Conservation (phyloP, 2,888 invertebrate species). For the Eristalis pertinax region DNA sequence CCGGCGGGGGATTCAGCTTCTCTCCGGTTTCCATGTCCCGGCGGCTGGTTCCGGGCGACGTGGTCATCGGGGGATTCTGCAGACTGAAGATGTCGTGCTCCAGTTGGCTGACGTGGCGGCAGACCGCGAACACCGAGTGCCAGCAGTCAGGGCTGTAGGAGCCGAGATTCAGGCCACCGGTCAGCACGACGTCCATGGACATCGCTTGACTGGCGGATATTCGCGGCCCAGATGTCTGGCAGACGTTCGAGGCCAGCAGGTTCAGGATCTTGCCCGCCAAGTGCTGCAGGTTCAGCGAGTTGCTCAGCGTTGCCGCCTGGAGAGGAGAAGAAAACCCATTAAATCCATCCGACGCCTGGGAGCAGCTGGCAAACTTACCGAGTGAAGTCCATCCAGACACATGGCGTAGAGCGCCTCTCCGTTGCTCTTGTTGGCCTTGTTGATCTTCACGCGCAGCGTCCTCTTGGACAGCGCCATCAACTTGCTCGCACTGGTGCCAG, state of each 20-base stretch:
- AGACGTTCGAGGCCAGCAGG: slow-evolving; percentile 93
- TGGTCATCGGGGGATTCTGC: slow-evolving; percentile 82
- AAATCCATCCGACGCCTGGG: not conserved
- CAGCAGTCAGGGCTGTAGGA: slow-evolving; percentile 97
- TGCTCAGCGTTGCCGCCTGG: slow-evolving; percentile 93
- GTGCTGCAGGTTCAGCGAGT: slow-evolving; percentile 92
- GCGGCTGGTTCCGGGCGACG: slow-evolving; percentile 78
- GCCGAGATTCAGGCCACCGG: slow-evolving; percentile 93
- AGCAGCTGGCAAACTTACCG: slow-evolving; percentile 82
- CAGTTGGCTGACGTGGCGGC: slow-evolving; percentile 94
- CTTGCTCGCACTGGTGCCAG: slow-evolving; percentile 82
- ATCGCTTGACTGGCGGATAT: slow-evolving; percentile 94
- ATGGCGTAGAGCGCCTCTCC: slow-evolving; percentile 91
- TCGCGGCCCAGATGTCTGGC: slow-evolving; percentile 89
- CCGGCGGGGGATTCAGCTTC: slow-evolving; percentile 78
- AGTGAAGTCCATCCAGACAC: slow-evolving; percentile 94
- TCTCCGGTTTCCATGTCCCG: slow-evolving; percentile 80
- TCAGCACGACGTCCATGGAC: slow-evolving; percentile 94
- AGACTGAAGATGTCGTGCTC: slow-evolving; percentile 95
- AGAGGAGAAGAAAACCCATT: slow-evolving; percentile 64
- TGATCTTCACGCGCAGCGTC: slow-evolving; percentile 79
- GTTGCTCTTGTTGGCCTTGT: slow-evolving; percentile 82
- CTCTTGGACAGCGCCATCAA: slow-evolving; percentile 85
- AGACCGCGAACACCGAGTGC: slow-evolving; percentile 97
- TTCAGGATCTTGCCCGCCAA: slow-evolving; percentile 95